Evolutionary conservation across 2,113 vertebrate species (phyloP).

Genomic region (Equus przewalskii): DNA sequence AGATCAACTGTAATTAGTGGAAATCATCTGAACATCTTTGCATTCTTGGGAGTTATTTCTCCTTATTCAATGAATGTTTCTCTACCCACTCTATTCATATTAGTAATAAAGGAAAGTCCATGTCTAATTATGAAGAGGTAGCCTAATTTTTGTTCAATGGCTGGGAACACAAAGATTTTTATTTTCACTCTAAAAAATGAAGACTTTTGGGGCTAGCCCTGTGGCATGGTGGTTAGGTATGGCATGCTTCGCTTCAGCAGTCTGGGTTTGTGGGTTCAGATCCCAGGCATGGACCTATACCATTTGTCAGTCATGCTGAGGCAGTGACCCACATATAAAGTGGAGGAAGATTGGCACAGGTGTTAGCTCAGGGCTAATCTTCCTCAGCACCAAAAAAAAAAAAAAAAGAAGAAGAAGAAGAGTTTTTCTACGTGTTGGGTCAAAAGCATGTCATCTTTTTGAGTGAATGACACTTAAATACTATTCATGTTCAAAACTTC

Average conservation of each 20-base stretch:
- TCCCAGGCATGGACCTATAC: too few relatives aligned
- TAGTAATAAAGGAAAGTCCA: neutral
- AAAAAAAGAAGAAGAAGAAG: too few relatives aligned
- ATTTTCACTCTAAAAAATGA: constrained; percentile 15
- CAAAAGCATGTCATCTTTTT: constrained; percentile 7
- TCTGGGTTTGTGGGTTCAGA: too few relatives aligned
- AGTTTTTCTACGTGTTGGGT: neutral
- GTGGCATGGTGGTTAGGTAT: too few relatives aligned
- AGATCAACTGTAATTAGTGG: neutral
- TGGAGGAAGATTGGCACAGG: too few relatives aligned
- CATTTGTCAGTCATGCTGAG: too few relatives aligned
- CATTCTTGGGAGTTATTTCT: neutral
- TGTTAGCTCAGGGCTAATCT: too few relatives aligned
- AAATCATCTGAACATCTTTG: neutral
- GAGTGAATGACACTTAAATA: constrained; percentile 39
- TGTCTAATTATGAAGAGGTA: neutral
- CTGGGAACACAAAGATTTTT: neutral
- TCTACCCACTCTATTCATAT: neutral
- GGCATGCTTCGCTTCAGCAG: too few relatives aligned
- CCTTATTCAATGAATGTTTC: neutral
- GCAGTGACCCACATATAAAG: too few relatives aligned
- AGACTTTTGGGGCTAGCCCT: neutral
- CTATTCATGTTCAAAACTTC: constrained; percentile 9
- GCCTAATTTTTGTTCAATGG: neutral
- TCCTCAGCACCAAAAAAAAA: too few relatives aligned